phyloP scores from a whole-genome alignment of 2,797 vertebrate genomes.

The Euthynnus affinis region DNA sequence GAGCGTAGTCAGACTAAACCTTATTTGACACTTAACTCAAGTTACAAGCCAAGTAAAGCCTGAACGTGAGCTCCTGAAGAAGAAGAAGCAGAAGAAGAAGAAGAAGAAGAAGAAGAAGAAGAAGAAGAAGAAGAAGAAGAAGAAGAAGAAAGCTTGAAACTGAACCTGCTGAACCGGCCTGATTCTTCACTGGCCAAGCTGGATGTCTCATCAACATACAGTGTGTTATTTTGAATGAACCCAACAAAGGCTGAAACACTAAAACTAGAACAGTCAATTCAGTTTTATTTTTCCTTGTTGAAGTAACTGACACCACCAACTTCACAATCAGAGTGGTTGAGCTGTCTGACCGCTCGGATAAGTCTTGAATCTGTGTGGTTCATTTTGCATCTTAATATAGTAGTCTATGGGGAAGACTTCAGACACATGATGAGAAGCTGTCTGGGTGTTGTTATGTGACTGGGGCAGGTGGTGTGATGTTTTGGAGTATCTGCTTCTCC shows the following conservation, averaged over 20 bases:
- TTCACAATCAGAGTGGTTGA: neutral
- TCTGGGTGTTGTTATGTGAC: conserved; percentile 35
- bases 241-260: neutral
- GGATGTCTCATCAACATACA: neutral
- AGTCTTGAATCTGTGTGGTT: conserved; percentile 29
- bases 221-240: neutral
- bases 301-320: neutral
- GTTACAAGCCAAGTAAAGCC: no score
- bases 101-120: no score
- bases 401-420: neutral
- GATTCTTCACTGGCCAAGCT: no score
- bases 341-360: neutral
- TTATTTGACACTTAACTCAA: no score
- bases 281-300: neutral
- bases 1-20: no score
- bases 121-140: no score
- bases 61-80: no score
- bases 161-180: no score
- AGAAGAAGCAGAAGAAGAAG: no score
- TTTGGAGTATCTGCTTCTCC: conserved; percentile 40
- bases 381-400: conserved; percentile 15
- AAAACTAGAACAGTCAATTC: neutral
- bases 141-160: no score
- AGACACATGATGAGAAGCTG: neutral
- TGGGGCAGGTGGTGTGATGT: neutral